Base-by-base conservation (phyloP, 1,140 invertebrate genomes). In the Diabrotica virgifera region DNA sequence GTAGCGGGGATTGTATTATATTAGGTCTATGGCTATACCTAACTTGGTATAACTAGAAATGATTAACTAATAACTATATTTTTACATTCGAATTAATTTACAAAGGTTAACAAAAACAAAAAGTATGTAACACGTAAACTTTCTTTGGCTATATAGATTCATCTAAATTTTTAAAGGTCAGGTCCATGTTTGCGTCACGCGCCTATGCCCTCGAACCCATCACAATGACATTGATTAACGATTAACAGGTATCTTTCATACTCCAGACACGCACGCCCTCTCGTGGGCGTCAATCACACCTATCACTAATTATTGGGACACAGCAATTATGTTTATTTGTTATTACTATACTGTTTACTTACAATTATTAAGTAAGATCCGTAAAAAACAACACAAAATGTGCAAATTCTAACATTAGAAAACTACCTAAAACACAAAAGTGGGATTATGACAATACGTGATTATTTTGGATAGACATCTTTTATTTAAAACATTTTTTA, bases 251-350 rank as follows among this genome's bases (percentile, higher is more conserved):
- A 63, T 65, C 67, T 65, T 62, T 70, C 60, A 52, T 66, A 40
- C 65, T 57, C 52, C 55, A 52, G 35, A 64, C 63, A 36, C 50
- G 13, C 63, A 35, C 53, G 57, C 53, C 60, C 40, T 55, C 14
- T 68, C 56, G 61, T 37, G 59, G 57, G 63, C 52, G 64, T 60
- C 72, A 70, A 59, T 68, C 69, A 74, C 70, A 65, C 68, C 72
- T 75, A 76, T 75, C 71, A 75, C 73, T 78, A 78, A 70, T 77
- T 78, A 78, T 77, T 78, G 76, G 77, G 77, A 76, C 76, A 78
- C 76, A 78, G 77, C 77, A 77, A 77, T 64, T 54, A 62, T 62
- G 60, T 62, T 61, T 24, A 24, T 52, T 52, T 57, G 56, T 67
- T 67, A 67, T 65, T 68, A 68, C 63, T 65, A 63, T 69, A 69